Conservation (phyloP, 2,113 vertebrate species). For the Puntigrus tetrazona region DNA sequence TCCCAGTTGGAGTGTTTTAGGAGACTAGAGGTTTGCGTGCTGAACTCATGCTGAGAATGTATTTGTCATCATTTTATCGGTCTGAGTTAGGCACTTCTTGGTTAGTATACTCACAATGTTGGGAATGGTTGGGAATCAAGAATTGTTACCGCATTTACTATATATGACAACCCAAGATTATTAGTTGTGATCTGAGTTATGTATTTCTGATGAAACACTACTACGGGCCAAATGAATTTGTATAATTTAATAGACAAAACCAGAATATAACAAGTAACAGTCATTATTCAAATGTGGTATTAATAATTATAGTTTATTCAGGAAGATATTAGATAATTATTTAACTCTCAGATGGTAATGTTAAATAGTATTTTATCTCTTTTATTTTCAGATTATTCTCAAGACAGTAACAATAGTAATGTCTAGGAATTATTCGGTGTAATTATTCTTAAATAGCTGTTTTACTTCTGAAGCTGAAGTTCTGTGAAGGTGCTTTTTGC, state of each 20-base stretch:
- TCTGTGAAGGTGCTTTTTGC: no score
- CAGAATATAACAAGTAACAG: neutral
- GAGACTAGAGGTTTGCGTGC: slow-evolving; percentile 6
- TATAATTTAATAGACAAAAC: neutral
- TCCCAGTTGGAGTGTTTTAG: slow-evolving; percentile 18
- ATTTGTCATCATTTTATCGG: neutral
- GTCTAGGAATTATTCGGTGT: no score
- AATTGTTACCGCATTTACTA: neutral
- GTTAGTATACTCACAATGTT: neutral
- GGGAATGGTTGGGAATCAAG: neutral
- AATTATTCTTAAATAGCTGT: no score
- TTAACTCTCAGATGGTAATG: neutral
- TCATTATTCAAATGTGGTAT: neutral
- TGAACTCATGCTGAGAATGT: neutral
- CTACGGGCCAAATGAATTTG: neutral
- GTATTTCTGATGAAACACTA: neutral
- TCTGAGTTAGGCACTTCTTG: neutral
- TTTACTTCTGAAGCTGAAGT: no score
- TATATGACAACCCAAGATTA: neutral
- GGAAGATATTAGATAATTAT: neutral
- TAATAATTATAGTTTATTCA: neutral
- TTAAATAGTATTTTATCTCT: neutral
- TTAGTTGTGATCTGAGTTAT: neutral
- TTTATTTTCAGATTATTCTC: neutral
- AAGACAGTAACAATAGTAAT: no score